Conservation (phyloP, 2,113 vertebrate genomes). For the Scomber colias region DNA sequence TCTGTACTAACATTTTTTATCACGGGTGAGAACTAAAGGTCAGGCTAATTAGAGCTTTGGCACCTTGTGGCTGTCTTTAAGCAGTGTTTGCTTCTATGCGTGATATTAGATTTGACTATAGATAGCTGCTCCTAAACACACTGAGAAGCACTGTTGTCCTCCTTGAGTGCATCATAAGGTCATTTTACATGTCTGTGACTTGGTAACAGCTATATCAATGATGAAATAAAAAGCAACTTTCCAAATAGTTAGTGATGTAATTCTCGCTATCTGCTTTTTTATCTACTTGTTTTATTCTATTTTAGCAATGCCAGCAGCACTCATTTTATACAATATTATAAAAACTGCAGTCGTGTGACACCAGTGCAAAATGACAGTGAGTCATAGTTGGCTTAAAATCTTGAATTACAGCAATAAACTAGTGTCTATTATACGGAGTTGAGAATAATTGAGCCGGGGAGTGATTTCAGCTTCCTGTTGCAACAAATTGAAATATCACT, state of each 20-base stretch:
- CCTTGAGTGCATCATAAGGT: not conserved
- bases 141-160: constrained; percentile 4
- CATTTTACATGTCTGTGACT: not conserved
- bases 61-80: constrained; percentile 45
- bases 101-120: constrained; percentile 12
- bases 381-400: not conserved
- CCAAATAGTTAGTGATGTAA: not conserved
- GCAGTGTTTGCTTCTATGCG: constrained; percentile 35
- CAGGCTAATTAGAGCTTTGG: constrained; percentile 57
- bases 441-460: not conserved
- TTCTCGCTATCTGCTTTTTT: no score
- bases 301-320: not conserved
- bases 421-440: not conserved
- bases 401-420: not conserved
- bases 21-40: constrained; percentile 50
- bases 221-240: not conserved
- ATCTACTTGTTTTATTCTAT: not conserved
- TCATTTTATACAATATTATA: no score
- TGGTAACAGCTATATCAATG: not conserved
- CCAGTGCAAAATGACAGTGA: no score
- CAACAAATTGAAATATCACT: not conserved
- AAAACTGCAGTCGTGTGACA: no score
- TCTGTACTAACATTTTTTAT: constrained; percentile 46
- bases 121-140: constrained; percentile 22
- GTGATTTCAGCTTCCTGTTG: not conserved